Conservation (phyloP, 2,113 vertebrate genomes). For the Malurus melanocephalus region DNA sequence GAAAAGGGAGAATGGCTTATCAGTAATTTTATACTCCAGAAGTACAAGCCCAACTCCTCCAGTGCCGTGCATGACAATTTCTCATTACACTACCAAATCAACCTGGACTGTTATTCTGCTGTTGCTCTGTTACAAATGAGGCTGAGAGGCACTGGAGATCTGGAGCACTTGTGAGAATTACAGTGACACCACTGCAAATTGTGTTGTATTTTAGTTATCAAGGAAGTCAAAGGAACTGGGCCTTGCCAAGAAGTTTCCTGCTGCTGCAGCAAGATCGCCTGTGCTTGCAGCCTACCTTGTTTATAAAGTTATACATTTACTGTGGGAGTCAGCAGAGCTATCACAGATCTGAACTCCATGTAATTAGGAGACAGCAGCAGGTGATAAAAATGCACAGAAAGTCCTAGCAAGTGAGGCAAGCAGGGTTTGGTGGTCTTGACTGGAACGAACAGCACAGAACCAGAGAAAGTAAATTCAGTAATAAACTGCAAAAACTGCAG, state of each 20-base stretch:
- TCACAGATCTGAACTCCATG: neutral
- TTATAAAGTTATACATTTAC: constrained; percentile 55
- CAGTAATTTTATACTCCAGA: constrained; percentile 29
- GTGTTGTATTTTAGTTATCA: neutral
- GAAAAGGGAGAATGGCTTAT: constrained; percentile 5
- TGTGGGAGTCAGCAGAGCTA: constrained; percentile 19
- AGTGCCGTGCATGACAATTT: neutral
- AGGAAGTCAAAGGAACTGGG: neutral
- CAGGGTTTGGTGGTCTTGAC: neutral
- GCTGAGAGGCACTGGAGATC: neutral
- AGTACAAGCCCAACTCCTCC: constrained; percentile 2
- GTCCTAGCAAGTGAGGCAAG: neutral
- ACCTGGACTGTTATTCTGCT: neutral
- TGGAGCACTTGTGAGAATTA: neutral
- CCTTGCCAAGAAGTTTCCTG: neutral
- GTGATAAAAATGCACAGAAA: constrained; percentile 2
- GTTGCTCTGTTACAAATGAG: neutral
- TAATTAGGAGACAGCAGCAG: constrained; percentile 13
- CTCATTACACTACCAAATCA: constrained; percentile 14
- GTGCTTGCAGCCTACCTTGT: neutral
- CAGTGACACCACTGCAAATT: neutral
- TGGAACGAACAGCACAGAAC: neutral
- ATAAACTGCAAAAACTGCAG: neutral
- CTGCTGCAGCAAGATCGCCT: constrained; percentile 13
- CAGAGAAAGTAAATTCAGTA: neutral